Evolutionary conservation across 2,797 vertebrate genomes (phyloP).

Genomic region (Acipenser oxyrinchus): DNA sequence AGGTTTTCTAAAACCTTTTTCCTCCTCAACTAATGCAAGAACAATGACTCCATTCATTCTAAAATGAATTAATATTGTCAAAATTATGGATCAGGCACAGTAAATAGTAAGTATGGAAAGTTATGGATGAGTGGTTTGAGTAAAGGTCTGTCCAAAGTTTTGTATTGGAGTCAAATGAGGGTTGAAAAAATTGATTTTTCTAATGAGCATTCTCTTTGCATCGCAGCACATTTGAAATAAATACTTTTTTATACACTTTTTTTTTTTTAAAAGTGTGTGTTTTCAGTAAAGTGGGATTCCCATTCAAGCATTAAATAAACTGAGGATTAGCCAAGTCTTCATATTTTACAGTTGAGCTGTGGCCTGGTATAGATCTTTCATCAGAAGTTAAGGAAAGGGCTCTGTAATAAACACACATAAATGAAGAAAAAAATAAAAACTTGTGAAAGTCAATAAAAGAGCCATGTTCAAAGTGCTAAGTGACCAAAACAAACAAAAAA

Average conservation of each 20-base stretch:
- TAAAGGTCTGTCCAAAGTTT: neutral
- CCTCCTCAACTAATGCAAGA: no score
- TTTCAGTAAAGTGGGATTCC: no score
- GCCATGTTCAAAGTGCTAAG: no score
- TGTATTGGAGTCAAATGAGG: neutral
- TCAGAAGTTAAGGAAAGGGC: neutral
- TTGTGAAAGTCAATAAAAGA: no score
- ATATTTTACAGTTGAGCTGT: constrained; percentile 21
- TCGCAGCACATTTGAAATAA: neutral
- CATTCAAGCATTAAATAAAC: constrained; percentile 37
- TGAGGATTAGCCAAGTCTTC: constrained; percentile 28
- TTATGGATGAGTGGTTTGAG: neutral
- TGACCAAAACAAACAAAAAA: no score
- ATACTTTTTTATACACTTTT: constrained; percentile 3
- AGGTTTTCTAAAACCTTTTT: no score
- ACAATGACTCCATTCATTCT: no score
- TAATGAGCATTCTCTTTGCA: neutral
- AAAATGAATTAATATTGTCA: no score
- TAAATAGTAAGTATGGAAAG: neutral
- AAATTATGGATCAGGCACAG: no score
- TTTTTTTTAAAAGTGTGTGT: neutral
- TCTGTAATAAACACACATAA: no score
- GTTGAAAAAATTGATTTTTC: neutral
- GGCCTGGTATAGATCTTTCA: neutral
- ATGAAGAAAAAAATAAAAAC: no score